Evolutionary conservation across 2,797 vertebrate genomes (phyloP).

Genomic region (Anabas testudineus): DNA sequence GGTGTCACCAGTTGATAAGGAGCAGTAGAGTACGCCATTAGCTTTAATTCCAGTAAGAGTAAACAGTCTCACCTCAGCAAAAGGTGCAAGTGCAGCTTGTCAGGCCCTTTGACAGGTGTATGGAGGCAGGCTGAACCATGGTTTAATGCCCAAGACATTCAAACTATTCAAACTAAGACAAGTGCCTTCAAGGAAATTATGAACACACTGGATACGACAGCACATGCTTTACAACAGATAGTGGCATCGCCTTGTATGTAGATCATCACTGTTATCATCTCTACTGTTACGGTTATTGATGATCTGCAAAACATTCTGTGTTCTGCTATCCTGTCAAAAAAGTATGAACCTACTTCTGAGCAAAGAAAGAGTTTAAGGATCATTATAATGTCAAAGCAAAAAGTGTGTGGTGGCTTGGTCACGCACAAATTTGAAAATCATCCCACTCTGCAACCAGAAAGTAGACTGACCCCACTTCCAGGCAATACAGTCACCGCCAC

Average conservation of each 20-base stretch:
- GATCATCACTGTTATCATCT: background rate
- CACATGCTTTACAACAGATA: too few relatives aligned
- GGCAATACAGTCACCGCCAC: background rate
- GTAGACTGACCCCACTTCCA: slow-evolving; percentile 1
- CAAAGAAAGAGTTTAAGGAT: background rate
- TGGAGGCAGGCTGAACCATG: background rate
- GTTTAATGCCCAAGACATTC: background rate
- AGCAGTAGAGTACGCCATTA: background rate
- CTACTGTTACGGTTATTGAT: background rate
- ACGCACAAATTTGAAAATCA: background rate
- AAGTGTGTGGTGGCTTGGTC: background rate
- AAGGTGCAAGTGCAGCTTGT: background rate
- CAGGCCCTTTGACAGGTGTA: too few relatives aligned
- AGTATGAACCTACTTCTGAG: background rate
- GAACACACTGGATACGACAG: background rate
- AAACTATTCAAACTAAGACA: too few relatives aligned
- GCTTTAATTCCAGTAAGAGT: background rate
- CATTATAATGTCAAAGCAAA: slow-evolving; percentile 9
- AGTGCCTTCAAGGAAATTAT: background rate
- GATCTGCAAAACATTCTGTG: background rate
- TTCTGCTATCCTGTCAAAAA: background rate
- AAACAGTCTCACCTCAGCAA: background rate
- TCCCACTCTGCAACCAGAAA: background rate
- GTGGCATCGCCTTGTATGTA: too few relatives aligned
- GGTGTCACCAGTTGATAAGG: background rate